Evolutionary conservation across 2,888 invertebrate genomes (phyloP).

Genomic region (Leucophenga montana): DNA sequence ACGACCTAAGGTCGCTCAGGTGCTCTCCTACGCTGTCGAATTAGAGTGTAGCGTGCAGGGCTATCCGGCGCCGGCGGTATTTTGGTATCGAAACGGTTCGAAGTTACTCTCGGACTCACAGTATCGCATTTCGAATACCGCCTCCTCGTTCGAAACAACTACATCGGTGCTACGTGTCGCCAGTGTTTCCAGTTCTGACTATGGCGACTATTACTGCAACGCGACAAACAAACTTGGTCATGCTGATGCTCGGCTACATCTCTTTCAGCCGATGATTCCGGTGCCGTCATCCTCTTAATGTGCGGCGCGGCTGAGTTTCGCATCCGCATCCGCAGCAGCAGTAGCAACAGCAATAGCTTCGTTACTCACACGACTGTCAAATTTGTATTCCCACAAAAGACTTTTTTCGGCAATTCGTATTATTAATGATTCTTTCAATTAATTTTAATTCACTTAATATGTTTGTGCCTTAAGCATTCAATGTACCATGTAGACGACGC

Average conservation of each 20-base stretch:
- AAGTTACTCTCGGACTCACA: conserved; percentile 63
- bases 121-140: conserved; percentile 69
- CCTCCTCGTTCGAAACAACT: conserved; percentile 69
- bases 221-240: conserved; percentile 72
- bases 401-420: conserved; percentile 63
- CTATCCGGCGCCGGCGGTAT: conserved; percentile 70
- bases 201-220: conserved; percentile 71
- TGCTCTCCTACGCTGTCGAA: conserved; percentile 63
- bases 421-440: conserved; percentile 69
- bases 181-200: conserved; percentile 65
- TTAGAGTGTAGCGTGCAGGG: conserved; percentile 71
- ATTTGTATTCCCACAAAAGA: conserved; percentile 50
- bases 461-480: conserved; percentile 55
- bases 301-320: neutral
- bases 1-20: conserved; percentile 71
- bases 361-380: conserved; percentile 32
- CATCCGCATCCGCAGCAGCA: neutral
- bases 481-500: neutral
- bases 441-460: conserved; percentile 62
- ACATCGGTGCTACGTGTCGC: conserved; percentile 69
- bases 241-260: conserved; percentile 68
- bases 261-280: conserved; percentile 69
- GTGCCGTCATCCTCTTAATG: conserved; percentile 52
- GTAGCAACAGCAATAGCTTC: no score
- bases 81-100: conserved; percentile 68